Conservation (phyloP, 2,113 vertebrate genomes). For the Myotis yumanensis region DNA sequence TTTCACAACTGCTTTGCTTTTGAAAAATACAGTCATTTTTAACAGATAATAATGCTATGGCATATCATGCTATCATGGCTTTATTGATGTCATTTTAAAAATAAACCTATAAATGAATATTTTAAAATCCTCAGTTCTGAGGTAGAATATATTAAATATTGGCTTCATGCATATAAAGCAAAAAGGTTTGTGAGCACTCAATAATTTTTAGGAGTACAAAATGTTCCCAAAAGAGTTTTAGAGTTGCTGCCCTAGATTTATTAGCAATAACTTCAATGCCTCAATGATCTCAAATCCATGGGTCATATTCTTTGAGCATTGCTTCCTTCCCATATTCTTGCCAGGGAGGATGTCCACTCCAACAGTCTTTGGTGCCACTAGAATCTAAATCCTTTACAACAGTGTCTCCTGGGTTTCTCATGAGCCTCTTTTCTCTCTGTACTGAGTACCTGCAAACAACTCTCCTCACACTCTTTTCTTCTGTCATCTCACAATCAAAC, state of each 20-base stretch:
- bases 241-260: not conserved
- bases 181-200: not conserved
- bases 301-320: not conserved
- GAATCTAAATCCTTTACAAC: not conserved
- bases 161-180: not conserved
- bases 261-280: not conserved
- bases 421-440: not conserved
- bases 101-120: not conserved
- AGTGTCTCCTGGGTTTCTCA: not conserved
- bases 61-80: not conserved
- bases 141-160: not conserved
- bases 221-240: not conserved
- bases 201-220: not conserved
- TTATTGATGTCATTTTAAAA: not conserved
- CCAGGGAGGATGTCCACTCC: not conserved
- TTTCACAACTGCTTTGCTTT: not conserved
- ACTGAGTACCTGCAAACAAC: not conserved
- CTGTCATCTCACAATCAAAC: not conserved
- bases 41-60: not conserved
- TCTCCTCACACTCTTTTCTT: not conserved
- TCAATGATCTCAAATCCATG: not conserved
- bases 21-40: not conserved
- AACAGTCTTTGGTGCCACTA: not conserved
- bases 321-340: not conserved
- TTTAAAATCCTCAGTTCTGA: not conserved